phyloP scores from a whole-genome alignment of 2,113 vertebrate genomes.

The Tamias sibiricus region DNA sequence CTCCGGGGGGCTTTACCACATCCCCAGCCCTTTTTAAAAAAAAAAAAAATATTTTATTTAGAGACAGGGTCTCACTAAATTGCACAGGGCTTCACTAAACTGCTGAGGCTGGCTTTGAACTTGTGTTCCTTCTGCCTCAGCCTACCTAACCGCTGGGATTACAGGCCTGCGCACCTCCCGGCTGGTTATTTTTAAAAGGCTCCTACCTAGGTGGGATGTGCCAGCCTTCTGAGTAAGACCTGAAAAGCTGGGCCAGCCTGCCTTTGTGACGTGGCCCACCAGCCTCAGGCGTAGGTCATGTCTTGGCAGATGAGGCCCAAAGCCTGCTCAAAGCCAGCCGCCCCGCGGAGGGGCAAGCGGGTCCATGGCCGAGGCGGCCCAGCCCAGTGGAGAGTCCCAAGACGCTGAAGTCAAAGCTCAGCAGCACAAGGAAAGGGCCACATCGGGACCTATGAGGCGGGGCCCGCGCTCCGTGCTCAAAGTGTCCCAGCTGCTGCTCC shows the following conservation, averaged over 20 bases:
- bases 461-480: not conserved
- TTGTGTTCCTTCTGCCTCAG: too few relatives aligned
- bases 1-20: too few relatives aligned
- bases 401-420: not conserved
- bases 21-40: too few relatives aligned
- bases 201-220: not conserved
- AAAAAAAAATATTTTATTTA: too few relatives aligned
- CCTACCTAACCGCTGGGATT: too few relatives aligned
- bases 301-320: accelerated
- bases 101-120: too few relatives aligned
- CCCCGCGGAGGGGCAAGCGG: not conserved
- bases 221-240: too few relatives aligned
- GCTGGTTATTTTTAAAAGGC: not conserved
- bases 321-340: not conserved
- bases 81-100: too few relatives aligned
- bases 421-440: not conserved
- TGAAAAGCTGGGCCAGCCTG: accelerated
- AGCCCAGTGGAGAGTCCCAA: not conserved
- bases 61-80: too few relatives aligned
- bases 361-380: constrained; percentile 25
- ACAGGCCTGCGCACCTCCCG: not conserved
- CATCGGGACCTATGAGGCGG: accelerated
- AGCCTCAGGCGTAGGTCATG: accelerated
- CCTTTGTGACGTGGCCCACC: constrained; percentile 61
- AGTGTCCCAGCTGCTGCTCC: constrained; percentile 75